These are phyloP conservation scores for Anas georgica DNA, from an alignment of 2,797 vertebrate genomes.

Conservation along the genomic window DNA sequence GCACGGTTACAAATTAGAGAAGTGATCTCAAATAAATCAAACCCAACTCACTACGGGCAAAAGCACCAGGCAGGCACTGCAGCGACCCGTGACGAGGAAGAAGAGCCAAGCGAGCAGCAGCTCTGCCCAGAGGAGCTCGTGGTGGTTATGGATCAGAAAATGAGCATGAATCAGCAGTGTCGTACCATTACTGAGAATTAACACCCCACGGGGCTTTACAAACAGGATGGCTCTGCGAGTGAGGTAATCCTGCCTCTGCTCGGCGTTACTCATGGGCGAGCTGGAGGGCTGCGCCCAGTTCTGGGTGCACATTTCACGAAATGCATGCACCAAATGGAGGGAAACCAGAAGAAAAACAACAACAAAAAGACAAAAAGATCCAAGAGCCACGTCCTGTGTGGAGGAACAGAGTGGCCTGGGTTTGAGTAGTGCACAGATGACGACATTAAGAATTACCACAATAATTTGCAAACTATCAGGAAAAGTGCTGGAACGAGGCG, in stretches of 20 bases:
- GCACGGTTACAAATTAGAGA: not conserved
- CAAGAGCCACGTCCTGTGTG: fast-evolving
- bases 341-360: not conserved
- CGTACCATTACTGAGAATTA: not conserved
- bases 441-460: not conserved
- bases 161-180: not conserved
- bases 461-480: no score
- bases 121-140: not conserved
- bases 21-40: not conserved
- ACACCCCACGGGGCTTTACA: not conserved
- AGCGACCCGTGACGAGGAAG: not conserved
- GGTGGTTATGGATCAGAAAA: not conserved
- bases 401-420: not conserved
- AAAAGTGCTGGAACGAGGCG: not conserved
- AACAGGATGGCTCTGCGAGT: not conserved
- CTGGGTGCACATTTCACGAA: not conserved
- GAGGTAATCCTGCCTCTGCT: not conserved
- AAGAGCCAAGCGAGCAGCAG: not conserved
- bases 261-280: not conserved
- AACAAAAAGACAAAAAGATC: not conserved
- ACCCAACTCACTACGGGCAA: not conserved
- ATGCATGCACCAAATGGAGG: not conserved
- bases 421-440: not conserved
- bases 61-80: not conserved
- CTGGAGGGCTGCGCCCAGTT: not conserved